Evolutionary conservation across 2,888 invertebrate species (phyloP), one percentile per base, ranked within the genome.

Genomic region (Amitus sp.): DNA sequence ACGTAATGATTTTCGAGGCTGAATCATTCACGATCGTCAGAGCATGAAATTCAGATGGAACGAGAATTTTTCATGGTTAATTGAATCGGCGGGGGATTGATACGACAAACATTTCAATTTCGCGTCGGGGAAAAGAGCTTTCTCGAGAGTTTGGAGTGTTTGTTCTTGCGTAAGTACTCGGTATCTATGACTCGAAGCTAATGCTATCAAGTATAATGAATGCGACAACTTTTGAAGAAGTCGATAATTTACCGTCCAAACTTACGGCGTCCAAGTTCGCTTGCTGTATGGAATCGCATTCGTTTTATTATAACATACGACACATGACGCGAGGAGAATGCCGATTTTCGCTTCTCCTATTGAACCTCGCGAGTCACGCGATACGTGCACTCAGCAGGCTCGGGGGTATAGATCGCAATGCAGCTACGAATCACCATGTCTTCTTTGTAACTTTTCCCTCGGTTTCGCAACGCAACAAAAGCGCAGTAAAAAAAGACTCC

Each of bases 151-250:
- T 65, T 54, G 27, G 51, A 61, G 60, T 61, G 61, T 65, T 65
- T 65, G 61, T 64, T 64, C 60, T 64, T 55, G 61, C 58, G 61
- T 65, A 65, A 61, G 65, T 61, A 65, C 65, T 61, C 61, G 58
- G 55, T 65, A 61, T 65, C 65, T 65, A 62, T 51, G 56, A 59
- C 58, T 62, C 52, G 65, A 61, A 65, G 65, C 65, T 65, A 65
- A 65, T 65, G 65, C 58, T 65, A 65, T 65, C 65, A 65, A 61
- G 61, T 61, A 58, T 65, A 65, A 62, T 65, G 58, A 65, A 65
- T 65, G 61, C 57, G 65, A 65, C 65, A 61, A 65, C 65, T 65
- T 65, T 65, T 65, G 55, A 58, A 65, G 61, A 61, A 61, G 61
- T 61, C 61, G 65, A 61, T 65, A 65, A 65, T 65, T 65, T 65